Base-by-base conservation (phyloP, 2,888 invertebrate genomes). In the Zygothrica quintamaculata region DNA sequence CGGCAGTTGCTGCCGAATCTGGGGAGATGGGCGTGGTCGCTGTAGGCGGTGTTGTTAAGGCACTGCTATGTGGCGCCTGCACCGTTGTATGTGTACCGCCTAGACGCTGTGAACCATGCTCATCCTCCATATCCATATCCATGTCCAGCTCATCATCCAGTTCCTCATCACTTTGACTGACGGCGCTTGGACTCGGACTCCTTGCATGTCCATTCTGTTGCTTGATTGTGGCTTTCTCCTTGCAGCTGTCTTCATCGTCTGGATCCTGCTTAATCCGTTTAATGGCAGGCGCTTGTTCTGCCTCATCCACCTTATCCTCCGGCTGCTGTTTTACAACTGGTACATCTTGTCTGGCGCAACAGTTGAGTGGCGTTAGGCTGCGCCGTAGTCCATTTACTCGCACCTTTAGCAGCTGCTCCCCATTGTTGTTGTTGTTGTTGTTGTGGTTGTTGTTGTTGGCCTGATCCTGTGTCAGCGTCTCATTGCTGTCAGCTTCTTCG, bases 1-100 rank as follows among this genome's bases (percentile, higher is more conserved):
- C 89, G 5, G 89, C 89, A 46, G 85, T 88, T 61, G 88, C 89
- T 18, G 87, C 88, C 37, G 90, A 89, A 39, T 90, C 89, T 1
- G 89, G 88, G n/a, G 88, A 89, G 56, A 84, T 69, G 31, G 89
- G 89, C 16, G 87, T 87, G 31, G 84, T 87, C 9, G 88, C 88
- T 50, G 90, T 81, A 53, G 90, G 88, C 47, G 86, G 79, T 53
- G 79, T 80, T 4, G 66, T 76, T 11, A 82, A 37, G 0, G 84
- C 74, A 70, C 77, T 88, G 50, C 76, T 87, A 25, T 81, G 89
- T 18, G 86, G 88, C 29, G 88, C 87, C 57, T 87, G 77, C 12
- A 69, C 65, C 15, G 39, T 5, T 12, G 36, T n/a, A n/a, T n/a
- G n/a, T n/a, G n/a, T 6, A 16, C 18, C 11, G 29, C 34, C 29